phyloP scores from a whole-genome alignment of 2,113 vertebrate genomes.

The Caloenas nicobarica region DNA sequence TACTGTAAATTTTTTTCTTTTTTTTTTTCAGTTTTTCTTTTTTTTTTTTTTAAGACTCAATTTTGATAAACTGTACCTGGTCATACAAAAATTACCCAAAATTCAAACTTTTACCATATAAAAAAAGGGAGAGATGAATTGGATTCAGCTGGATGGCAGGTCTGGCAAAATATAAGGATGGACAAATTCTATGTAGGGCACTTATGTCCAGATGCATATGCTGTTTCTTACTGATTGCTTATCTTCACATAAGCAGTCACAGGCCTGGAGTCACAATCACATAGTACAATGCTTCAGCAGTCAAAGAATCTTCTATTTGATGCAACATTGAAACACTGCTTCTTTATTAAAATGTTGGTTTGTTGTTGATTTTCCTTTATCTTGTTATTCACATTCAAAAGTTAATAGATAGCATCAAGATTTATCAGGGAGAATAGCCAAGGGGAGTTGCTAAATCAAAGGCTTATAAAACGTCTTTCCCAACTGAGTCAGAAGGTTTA shows the following conservation, averaged over 20 bases:
- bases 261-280: constrained; percentile 72
- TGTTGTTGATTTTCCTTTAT: constrained; percentile 69
- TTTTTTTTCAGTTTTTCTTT: constrained; percentile 27
- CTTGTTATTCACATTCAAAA: constrained; percentile 71
- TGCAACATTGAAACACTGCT: constrained; percentile 60
- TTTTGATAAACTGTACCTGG: constrained; percentile 81
- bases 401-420: constrained; percentile 68
- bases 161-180: constrained; percentile 77
- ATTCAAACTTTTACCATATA: constrained; percentile 78
- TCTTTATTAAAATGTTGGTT: constrained; percentile 62
- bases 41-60: constrained; percentile 66
- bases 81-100: constrained; percentile 82
- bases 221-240: constrained; percentile 67
- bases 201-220: constrained; percentile 74
- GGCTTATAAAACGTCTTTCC: constrained; percentile 76
- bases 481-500: constrained; percentile 87
- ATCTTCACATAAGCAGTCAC: constrained; percentile 69
- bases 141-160: constrained; percentile 75
- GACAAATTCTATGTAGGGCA: constrained; percentile 75
- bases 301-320: constrained; percentile 70
- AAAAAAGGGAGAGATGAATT: constrained; percentile 79
- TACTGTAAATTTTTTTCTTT: constrained; percentile 60
- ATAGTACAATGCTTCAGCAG: constrained; percentile 71
- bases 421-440: constrained; percentile 49
- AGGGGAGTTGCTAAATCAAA: constrained; percentile 64